Base-by-base conservation (phyloP, 2,888 invertebrate genomes). In the Pachydiplax longipennis region DNA sequence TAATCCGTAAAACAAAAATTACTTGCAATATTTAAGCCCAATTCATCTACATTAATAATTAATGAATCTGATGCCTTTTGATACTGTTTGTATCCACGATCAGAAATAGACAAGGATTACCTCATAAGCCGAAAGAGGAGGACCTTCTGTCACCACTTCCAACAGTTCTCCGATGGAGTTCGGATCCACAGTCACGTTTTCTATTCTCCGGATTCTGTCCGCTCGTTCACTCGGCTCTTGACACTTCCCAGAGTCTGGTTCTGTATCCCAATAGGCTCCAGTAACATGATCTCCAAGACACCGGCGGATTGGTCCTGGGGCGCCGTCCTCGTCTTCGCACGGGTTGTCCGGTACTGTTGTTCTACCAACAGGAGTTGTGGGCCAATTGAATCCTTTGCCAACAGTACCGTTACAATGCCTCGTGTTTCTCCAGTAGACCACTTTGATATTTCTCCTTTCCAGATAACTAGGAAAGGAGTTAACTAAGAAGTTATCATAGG, bases 201-300 rank as follows among this genome's bases (percentile, higher is more conserved):
- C n/a, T 12, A 58, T 81, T 18, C 22, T 44, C 15, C n/a, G n/a
- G n/a, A n/a, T n/a, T n/a, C n/a, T n/a, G n/a, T 81, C 13, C 12
- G 53, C 31, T 31, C 37, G 58, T 5, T 8, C n/a, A 18, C 31
- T 37, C 22, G 6, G 10, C 25, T 80, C 15, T 3, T 1, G 2
- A 37, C 81, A 81, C 8, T 4, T 15, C 22, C 37, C 53, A 4
- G 18, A 12, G 0, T 2, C 31, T 48, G 35, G n/a, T 18, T 3
- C n/a, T 12, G 65, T 65, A 5, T 44, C 87, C 91, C 91, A 91
- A 80, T 87, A 91, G 6, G 90, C 91, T 18, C 91, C 91, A 13
- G 13, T 6, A 53, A 90, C 83, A 61, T 82, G 91, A 44, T 91
- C 91, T 73, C 91, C 91, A 48, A n/a, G 25, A 81, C 91, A 91